Conservation (phyloP, 2,888 invertebrate species). For the Brachypterus glaber region DNA sequence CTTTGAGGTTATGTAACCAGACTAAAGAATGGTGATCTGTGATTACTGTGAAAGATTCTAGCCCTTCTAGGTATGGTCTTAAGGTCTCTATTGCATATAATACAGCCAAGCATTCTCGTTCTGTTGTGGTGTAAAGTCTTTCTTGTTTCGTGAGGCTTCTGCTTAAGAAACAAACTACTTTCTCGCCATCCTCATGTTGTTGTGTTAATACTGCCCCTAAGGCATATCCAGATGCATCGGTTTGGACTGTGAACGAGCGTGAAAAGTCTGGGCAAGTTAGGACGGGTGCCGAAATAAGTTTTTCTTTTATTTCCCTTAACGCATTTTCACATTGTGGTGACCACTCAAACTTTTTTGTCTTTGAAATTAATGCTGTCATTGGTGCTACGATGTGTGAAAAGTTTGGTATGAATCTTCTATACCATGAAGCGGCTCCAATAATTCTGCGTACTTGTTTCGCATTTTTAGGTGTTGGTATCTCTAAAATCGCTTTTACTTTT, state of each 20-base stretch:
- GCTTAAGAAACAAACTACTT: slow-evolving; percentile 12
- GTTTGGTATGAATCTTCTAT: too few species aligned
- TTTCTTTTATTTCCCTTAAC: too few species aligned
- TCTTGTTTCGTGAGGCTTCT: slow-evolving; percentile 9
- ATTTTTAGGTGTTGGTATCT: too few species aligned
- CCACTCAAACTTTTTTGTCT: too few species aligned
- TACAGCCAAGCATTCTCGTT: not conserved
- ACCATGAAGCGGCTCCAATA: too few species aligned
- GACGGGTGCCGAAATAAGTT: slow-evolving; percentile 6
- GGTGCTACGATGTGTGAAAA: too few species aligned
- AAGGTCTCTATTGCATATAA: slow-evolving; percentile 19
- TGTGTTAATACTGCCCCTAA: slow-evolving; percentile 14
- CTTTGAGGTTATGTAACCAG: slow-evolving; percentile 5
- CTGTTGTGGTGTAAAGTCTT: slow-evolving; percentile 3
- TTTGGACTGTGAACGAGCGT: slow-evolving; percentile 13
- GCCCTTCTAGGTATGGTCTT: slow-evolving; percentile 16
- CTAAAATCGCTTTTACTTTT: too few species aligned
- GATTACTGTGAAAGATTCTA: slow-evolving; percentile 16
- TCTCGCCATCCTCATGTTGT: slow-evolving; percentile 8
- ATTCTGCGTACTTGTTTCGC: too few species aligned
- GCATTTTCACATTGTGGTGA: slow-evolving; percentile 1
- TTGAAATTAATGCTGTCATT: too few species aligned
- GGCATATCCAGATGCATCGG: slow-evolving; percentile 14
- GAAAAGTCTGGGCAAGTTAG: slow-evolving; percentile 6
- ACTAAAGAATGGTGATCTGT: slow-evolving; percentile 6